Conservation (phyloP, 2,888 invertebrate species). For the Nephrotoma appendiculata region DNA sequence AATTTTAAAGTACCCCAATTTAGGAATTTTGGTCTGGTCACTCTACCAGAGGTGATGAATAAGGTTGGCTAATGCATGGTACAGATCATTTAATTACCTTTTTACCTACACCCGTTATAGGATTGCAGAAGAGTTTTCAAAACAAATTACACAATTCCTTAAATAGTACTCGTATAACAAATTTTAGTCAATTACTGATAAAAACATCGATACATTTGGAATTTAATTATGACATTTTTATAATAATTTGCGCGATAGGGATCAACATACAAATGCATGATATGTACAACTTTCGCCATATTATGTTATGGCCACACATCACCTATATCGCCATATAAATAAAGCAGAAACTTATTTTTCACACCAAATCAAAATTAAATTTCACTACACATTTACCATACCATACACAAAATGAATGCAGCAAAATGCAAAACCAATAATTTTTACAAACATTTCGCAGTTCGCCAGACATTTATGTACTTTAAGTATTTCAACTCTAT, state of each 20-base stretch:
- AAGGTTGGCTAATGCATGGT: no score
- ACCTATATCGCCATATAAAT: not conserved
- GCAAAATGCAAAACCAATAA: not conserved
- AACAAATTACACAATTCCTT: not conserved
- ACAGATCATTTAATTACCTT: no score
- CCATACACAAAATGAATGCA: not conserved
- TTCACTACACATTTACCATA: not conserved
- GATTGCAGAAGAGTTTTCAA: not conserved
- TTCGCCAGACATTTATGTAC: not conserved
- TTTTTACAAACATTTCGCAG: not conserved
- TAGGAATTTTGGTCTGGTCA: no score
- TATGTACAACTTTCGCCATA: not conserved
- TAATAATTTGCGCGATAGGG: not conserved
- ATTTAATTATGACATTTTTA: not conserved
- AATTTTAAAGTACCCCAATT: no score
- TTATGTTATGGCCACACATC: not conserved
- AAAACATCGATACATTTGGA: not conserved
- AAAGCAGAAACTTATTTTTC: not conserved
- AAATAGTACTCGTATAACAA: not conserved
- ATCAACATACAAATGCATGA: not conserved
- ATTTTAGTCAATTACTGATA: not conserved
- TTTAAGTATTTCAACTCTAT: not conserved
- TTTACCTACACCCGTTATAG: no score
- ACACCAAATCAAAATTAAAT: not conserved
- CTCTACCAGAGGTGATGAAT: no score